Evolutionary conservation across 2,797 vertebrate species (phyloP), one percentile per base, ranked within the genome.

Genomic region (Muraenolepis orangiensis): DNA sequence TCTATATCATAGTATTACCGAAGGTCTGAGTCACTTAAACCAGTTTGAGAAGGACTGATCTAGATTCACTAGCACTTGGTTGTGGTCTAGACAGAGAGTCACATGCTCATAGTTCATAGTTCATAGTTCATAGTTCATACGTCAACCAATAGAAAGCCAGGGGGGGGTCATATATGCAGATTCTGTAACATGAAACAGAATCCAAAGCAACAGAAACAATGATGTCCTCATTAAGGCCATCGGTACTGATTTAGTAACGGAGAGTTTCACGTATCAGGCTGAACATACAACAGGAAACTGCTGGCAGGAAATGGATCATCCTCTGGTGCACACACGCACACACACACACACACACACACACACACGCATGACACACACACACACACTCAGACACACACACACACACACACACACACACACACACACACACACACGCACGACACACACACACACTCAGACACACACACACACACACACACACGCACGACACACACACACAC

Each of bases 271-370:
- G 16, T n/a, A 29, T 66, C 4, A 80, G 80, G 81, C 80, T 84
- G 76, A 87, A 82, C 76, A 84, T 81, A 74, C 72, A 86, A 89
- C 89, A 92, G 91, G 90, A 92, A 91, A 87, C 78, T 16, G 74
- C 79, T 88, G 82, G 70, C 86, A 92, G 91, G 91, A 93, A 91
- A 88, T 87, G 85, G 86, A 91, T 92, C 89, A 89, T 82, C 73
- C 82, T 82, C 75, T 72, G 82, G 40, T n/a, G 86, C 86, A 81
- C 82, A 84, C 81, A n/a, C 78, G 78, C 78, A 69, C 71, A 86
- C 86, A 81, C 82, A 84, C 81, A n/a, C 78, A 79, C 78, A 69
- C 71, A 46, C 73, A 51, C 31, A 51, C 57, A 73, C 31, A 64
- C 66, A 70, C 71, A 6, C 57, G 30, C 40, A 66, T 30, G 28